Evolutionary conservation across 2,888 invertebrate genomes (phyloP).

Genomic region (Cantharis lateralis): DNA sequence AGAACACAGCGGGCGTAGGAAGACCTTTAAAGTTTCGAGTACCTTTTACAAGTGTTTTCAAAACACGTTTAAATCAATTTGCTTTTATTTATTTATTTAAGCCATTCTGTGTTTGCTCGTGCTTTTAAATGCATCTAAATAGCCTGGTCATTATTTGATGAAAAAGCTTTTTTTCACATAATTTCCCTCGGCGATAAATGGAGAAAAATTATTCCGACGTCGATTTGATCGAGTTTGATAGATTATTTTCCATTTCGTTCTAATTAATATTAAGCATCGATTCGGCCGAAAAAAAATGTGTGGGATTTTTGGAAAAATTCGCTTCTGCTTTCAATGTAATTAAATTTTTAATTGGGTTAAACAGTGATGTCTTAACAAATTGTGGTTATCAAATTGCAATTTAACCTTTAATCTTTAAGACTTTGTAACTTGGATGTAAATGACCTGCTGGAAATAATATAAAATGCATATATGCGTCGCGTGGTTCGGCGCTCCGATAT

Average conservation of each 20-base stretch:
- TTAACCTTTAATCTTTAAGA: background rate
- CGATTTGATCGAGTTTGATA: background rate
- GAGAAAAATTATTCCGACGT: background rate
- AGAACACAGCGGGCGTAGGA: slow-evolving; percentile 13
- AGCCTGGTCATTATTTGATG: background rate
- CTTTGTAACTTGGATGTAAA: background rate
- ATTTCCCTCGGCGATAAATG: background rate
- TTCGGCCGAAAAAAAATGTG: background rate
- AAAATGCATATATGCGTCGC: background rate
- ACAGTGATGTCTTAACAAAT: background rate
- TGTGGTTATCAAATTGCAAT: background rate
- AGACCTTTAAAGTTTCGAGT: slow-evolving; percentile 18
- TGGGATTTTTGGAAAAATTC: background rate
- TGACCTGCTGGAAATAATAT: background rate
- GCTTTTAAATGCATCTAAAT: slow-evolving; percentile 24
- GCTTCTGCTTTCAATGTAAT: background rate
- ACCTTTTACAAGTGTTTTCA: slow-evolving; percentile 24
- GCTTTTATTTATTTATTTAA: slow-evolving; percentile 23
- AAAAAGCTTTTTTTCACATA: background rate
- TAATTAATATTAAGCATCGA: background rate
- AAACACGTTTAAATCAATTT: slow-evolving; percentile 25
- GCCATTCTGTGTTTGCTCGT: slow-evolving; percentile 18
- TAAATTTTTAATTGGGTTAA: background rate
- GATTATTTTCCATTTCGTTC: background rate
- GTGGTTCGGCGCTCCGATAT: background rate